Percentiles rank a stretch among this genome's conserved stretches.
Evolutionary conservation across 1,140 invertebrate genomes (phyloP).

Genomic region (Drosophila grimshawi): DNA sequence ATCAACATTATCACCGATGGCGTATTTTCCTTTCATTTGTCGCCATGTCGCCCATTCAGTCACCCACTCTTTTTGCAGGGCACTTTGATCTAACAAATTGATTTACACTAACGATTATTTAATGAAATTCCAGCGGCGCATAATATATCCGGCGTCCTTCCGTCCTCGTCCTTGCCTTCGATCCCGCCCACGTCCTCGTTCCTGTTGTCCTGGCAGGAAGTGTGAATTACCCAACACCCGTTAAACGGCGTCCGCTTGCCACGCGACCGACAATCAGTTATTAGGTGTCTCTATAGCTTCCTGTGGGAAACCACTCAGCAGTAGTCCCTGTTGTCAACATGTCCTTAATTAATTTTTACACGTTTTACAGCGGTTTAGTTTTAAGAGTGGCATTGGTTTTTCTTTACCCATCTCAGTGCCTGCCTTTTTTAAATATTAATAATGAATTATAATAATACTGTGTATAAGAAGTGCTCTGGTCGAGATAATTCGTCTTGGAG

Average conservation of each 20-base stretch:
- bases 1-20: slow-evolving; percentile 5
- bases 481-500: too few species aligned
- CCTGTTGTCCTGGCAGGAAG: slow-evolving; percentile 58
- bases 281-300: slow-evolving; percentile 47
- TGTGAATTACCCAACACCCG: slow-evolving; percentile 74
- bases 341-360: slow-evolving; percentile 24
- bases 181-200: neutral
- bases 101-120: slow-evolving; percentile 83
- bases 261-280: slow-evolving; percentile 63
- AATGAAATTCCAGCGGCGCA: slow-evolving; percentile 71
- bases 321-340: slow-evolving; percentile 4
- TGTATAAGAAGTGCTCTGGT: too few species aligned
- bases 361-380: slow-evolving; percentile 7
- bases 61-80: neutral
- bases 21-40: slow-evolving; percentile 79
- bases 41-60: slow-evolving; percentile 69
- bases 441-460: neutral
- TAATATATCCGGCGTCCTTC: slow-evolving; percentile 3
- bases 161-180: neutral
- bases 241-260: slow-evolving; percentile 49
- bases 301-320: neutral
- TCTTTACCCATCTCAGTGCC: too few species aligned
- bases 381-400: neutral
- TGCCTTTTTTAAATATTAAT: neutral
- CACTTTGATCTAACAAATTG: slow-evolving; percentile 79